Base-by-base conservation (phyloP, 2,797 vertebrate species). In the Notolabrus celidotus region DNA sequence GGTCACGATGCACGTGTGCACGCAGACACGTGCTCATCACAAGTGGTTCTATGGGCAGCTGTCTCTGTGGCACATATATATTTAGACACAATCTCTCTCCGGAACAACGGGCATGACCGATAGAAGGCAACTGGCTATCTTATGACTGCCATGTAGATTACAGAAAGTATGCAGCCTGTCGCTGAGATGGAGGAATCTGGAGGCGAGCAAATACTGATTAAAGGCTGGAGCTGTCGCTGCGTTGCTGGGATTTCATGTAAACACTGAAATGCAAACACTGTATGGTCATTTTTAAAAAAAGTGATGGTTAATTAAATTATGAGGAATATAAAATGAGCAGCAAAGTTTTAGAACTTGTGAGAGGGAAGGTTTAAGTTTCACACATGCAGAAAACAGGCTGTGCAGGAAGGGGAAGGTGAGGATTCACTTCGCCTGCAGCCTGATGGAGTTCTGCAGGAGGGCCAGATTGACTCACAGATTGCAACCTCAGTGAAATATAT, bases 21-120 rank as follows among this genome's bases (percentile, higher is more conserved):
- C 61, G 19, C 12, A 1, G 22, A 68, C 93, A 91, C 80, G 67
- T 89, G 92, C 50, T 54, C 34, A 47, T 31, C 63, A 12, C 69
- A 69, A 85, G 86, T 79, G 59, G 88, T 79, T 76, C 57, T 70
- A 45, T 3, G 70, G 83, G 80, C 89, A 94, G 92, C 93, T 94
- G 93, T 82, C 86, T 84, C 87, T 55, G 70, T 33, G 52, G 73
- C 72, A 46, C 45, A 74, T 39, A 57, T 94, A 94, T 92, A 94
- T 94, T 89, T 94, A 94, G 91, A 86, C 85, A 78, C 82, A 86
- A 88, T 88, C 83, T 88, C 83, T 88, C 74, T 64, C 70, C 67
- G 78, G 88, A 93, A 93, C 92, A 92, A 90, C 91, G 86, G 86
- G 76, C 87, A 49, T 70, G 86, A 77, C 83, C 74, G 74, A 72